A percentile compares a stretch with the other conserved stretches of the same genome.
Conservation (phyloP, 2,797 vertebrate genomes). For the Anomalospiza imberbis region DNA sequence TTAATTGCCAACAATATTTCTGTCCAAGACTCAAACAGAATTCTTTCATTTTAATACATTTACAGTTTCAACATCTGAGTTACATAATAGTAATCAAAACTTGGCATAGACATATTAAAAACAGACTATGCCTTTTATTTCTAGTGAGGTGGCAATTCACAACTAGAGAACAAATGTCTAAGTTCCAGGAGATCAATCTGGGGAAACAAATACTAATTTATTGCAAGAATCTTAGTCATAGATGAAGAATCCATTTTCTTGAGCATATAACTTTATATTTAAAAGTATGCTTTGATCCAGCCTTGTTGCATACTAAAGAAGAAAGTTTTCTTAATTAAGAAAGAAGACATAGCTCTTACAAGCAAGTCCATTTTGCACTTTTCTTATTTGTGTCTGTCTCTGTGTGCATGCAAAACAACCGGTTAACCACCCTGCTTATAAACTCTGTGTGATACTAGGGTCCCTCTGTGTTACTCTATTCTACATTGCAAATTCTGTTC, state of each 20-base stretch:
- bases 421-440: neutral
- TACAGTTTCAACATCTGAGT: neutral
- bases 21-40: neutral
- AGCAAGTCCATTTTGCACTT: neutral
- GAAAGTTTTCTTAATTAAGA: neutral
- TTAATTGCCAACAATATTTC: neutral
- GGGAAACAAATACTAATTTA: neutral
- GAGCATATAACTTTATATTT: neutral
- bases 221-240: neutral
- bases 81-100: neutral
- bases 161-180: neutral
- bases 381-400: neutral
- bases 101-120: neutral
- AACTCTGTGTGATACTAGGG: neutral
- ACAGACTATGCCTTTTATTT: neutral
- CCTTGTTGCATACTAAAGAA: neutral
- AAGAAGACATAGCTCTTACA: neutral
- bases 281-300: neutral
- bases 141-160: neutral
- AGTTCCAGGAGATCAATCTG: neutral
- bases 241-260: neutral
- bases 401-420: neutral
- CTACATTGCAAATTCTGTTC: neutral
- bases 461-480: neutral
- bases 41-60: neutral